These are phyloP conservation scores for Zelostemma sp. DNA, from an alignment of 1,140 invertebrate genomes.

Conservation along the genomic window DNA sequence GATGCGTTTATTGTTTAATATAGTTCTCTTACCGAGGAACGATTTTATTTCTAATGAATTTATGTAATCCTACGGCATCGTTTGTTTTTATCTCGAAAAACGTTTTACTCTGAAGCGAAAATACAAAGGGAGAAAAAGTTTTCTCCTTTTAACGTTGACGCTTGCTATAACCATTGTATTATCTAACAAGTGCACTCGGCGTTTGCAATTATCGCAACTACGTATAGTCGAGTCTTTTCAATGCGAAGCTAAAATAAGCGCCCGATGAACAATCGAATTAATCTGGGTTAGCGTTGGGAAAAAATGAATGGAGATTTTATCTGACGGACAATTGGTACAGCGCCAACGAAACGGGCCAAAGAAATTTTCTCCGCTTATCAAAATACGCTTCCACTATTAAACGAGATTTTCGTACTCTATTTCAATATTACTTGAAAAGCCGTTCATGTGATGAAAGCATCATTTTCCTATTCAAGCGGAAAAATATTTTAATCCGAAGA, in stretches of 20 bases:
- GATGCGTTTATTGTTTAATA: too few relatives aligned
- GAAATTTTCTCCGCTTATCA: slow-evolving; percentile 10
- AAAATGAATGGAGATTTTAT: slow-evolving; percentile 31
- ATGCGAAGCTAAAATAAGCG: slow-evolving; percentile 10
- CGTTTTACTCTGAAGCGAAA: neutral
- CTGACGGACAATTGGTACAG: slow-evolving; percentile 32
- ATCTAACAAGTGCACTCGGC: slow-evolving; percentile 24
- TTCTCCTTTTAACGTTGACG: neutral
- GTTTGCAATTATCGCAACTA: slow-evolving; percentile 28
- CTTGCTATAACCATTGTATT: slow-evolving; percentile 8
- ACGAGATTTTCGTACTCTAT: neutral
- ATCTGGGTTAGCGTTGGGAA: slow-evolving; percentile 36
- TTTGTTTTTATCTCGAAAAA: too few relatives aligned
- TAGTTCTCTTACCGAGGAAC: too few relatives aligned
- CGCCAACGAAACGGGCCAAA: slow-evolving; percentile 32
- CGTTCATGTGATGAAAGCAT: too few relatives aligned
- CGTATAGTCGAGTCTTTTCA: neutral
- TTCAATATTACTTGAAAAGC: too few relatives aligned
- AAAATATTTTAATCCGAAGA: neutral
- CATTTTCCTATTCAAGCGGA: too few relatives aligned
- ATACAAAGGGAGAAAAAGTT: too few relatives aligned
- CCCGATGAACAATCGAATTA: slow-evolving; percentile 13
- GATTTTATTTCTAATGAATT: too few relatives aligned
- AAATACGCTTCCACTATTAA: neutral
- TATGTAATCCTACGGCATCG: too few relatives aligned